These are phyloP conservation scores for Indicator maculatus DNA, from an alignment of 2,113 vertebrate genomes.

Conservation along the genomic window DNA sequence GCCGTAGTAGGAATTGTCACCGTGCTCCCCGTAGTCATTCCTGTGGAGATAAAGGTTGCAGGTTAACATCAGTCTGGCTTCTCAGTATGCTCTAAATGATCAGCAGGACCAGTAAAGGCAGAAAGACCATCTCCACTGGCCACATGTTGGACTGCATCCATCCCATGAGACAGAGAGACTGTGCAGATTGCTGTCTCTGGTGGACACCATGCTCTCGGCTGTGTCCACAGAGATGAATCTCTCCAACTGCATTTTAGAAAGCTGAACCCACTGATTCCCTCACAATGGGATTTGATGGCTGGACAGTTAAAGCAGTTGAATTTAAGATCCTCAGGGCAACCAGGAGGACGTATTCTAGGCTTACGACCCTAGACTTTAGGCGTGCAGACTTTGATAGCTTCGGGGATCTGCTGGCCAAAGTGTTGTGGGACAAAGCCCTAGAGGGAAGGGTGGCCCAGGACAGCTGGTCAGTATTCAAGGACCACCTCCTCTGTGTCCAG, in stretches of 20 bases:
- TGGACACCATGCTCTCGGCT: background rate
- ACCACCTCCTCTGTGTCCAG: no score
- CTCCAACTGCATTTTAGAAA: background rate
- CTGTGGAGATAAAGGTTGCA: constrained; percentile 58
- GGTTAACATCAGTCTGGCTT: background rate
- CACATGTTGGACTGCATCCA: background rate
- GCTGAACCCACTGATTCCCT: background rate
- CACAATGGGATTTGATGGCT: background rate
- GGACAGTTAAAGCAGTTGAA: background rate
- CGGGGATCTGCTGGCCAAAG: no score
- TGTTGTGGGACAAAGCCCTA: no score
- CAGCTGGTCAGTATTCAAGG: no score
- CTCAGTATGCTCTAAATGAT: background rate
- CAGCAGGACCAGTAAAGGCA: background rate
- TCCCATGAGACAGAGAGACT: background rate
- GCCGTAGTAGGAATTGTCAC: constrained; percentile 76
- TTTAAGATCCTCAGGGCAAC: no score
- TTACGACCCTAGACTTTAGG: no score
- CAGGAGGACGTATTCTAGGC: no score
- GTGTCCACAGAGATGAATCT: background rate
- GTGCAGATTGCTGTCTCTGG: background rate
- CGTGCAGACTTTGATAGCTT: no score
- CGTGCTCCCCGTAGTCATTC: constrained; percentile 79
- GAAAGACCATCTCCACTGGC: background rate
- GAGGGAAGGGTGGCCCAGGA: no score